These are phyloP conservation scores for Oreochromis mossambicus DNA, from an alignment of 2,797 vertebrate genomes.

Conservation along the genomic window DNA sequence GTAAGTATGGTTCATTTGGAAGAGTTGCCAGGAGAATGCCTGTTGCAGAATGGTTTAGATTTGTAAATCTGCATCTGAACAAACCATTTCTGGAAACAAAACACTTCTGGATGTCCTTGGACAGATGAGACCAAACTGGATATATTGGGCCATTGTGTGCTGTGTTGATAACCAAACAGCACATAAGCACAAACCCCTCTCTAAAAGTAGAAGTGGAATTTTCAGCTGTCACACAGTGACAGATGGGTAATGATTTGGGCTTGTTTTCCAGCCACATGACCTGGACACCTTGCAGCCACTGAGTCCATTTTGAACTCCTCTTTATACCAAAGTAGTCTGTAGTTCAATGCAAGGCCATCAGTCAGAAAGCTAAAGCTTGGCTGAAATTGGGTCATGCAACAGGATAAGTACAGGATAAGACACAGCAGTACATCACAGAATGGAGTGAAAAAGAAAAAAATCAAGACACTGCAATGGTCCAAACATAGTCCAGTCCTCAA, in stretches of 20 bases:
- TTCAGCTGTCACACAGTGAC: neutral
- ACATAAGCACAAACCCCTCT: neutral
- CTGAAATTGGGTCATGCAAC: neutral
- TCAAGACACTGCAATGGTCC: neutral
- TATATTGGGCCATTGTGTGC: neutral
- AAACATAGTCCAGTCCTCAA: neutral
- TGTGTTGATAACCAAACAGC: neutral
- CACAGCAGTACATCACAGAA: neutral
- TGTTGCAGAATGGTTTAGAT: neutral
- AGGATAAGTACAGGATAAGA: neutral
- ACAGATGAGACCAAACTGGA: neutral
- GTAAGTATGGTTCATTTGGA: neutral
- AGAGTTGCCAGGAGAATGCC: neutral
- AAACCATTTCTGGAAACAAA: neutral
- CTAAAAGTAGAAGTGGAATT: neutral
- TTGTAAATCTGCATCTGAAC: neutral
- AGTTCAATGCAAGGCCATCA: neutral
- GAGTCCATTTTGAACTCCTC: neutral
- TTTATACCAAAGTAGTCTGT: neutral
- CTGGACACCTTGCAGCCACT: neutral
- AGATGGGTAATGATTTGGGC: neutral
- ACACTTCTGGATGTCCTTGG: neutral
- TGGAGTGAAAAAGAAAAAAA: neutral
- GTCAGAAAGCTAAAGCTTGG: neutral
- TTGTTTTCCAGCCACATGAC: neutral